Evolutionary conservation across 2,113 vertebrate species (phyloP).

Genomic region (Microcebus lehilahytsara): DNA sequence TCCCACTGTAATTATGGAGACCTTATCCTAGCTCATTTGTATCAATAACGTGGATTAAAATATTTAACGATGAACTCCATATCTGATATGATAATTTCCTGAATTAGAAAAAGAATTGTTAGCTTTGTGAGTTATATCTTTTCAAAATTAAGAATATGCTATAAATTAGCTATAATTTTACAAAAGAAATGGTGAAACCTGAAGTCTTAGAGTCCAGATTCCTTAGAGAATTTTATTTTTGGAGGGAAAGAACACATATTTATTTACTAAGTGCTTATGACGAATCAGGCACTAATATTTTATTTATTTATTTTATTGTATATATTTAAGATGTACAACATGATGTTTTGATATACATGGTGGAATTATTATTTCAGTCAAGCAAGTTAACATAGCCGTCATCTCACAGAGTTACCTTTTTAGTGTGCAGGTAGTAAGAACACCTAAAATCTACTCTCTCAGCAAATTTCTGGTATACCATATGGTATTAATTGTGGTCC

Average conservation of each 20-base stretch:
- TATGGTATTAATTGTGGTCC: background rate
- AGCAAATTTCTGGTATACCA: background rate
- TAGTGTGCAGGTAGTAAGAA: background rate
- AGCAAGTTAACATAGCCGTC: background rate
- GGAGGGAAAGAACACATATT: background rate
- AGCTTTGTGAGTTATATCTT: background rate
- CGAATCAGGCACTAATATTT: background rate
- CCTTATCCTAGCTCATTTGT: constrained; percentile 20
- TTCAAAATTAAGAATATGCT: background rate
- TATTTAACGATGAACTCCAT: constrained; percentile 40
- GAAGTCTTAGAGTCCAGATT: background rate
- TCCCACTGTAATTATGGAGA: background rate
- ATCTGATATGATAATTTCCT: constrained; percentile 30
- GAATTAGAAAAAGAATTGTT: background rate
- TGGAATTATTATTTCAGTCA: background rate
- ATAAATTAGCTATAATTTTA: background rate
- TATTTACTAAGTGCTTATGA: background rate
- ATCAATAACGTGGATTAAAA: constrained; percentile 29
- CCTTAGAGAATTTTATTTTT: background rate
- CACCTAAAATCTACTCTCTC: background rate
- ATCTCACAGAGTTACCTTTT: background rate
- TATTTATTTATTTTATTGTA: background rate
- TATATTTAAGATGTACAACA: background rate
- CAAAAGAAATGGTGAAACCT: background rate
- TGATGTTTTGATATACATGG: background rate